phyloP scores from a whole-genome alignment of 2,113 vertebrate species.

The Calonectris borealis region DNA sequence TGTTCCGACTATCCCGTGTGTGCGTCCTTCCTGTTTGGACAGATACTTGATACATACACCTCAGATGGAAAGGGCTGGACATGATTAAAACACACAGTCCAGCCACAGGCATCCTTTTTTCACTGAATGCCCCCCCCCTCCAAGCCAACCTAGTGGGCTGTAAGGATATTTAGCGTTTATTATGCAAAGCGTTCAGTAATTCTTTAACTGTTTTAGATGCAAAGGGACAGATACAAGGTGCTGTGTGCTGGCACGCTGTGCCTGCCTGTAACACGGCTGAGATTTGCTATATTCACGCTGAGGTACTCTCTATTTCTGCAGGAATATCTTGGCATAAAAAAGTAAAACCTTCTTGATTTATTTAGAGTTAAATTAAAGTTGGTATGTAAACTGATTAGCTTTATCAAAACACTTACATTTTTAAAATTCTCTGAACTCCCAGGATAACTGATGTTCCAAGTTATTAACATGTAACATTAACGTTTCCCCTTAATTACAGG shows the following conservation, averaged over 20 bases:
- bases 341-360: not conserved
- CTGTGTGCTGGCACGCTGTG: accelerated
- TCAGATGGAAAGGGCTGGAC: slow-evolving; percentile 26
- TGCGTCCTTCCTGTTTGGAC: slow-evolving; percentile 45
- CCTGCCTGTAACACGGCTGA: not conserved
- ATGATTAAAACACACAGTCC: not conserved
- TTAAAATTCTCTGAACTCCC: not conserved
- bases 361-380: not conserved
- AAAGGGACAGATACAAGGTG: not conserved
- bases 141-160: not conserved
- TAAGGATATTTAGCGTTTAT: not conserved
- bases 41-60: slow-evolving; percentile 31
- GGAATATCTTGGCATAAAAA: not conserved
- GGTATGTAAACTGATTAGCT: slow-evolving; percentile 11
- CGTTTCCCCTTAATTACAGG: slow-evolving; percentile 25
- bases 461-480: not conserved
- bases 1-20: not conserved
- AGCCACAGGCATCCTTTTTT: not conserved
- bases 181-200: not conserved
- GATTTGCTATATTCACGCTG: not conserved
- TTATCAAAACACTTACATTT: slow-evolving; percentile 20
- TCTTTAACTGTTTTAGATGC: not conserved
- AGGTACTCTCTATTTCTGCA: not conserved
- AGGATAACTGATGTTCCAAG: not conserved
- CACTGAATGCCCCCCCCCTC: accelerated